Evolutionary conservation across 2,113 vertebrate species (phyloP).

Genomic region (Tauraco erythrolophus): DNA sequence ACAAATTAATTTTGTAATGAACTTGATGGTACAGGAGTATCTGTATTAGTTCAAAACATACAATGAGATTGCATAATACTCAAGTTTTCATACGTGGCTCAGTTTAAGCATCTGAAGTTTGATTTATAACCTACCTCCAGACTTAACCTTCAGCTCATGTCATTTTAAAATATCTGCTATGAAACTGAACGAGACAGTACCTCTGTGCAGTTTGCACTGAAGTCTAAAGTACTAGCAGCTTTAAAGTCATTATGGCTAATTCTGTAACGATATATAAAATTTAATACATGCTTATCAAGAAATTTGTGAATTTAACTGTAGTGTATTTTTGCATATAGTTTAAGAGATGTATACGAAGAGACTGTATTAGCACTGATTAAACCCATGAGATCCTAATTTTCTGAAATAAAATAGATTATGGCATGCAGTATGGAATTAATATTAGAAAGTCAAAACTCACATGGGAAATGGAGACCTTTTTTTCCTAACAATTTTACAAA

Average conservation of each 20-base stretch:
- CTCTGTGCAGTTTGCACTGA: neutral
- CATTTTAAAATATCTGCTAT: neutral
- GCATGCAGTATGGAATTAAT: neutral
- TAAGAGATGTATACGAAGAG: neutral
- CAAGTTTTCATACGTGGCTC: neutral
- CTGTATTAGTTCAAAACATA: neutral
- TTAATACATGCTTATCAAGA: neutral
- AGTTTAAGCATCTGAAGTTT: neutral
- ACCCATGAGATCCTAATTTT: neutral
- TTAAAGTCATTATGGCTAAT: neutral
- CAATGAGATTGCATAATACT: neutral
- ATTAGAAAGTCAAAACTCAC: neutral
- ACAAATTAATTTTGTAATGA: neutral
- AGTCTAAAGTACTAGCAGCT: neutral
- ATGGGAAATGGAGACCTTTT: neutral
- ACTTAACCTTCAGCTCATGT: neutral
- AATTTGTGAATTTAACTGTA: neutral
- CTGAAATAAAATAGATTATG: neutral
- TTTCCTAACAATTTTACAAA: neutral
- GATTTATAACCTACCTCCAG: neutral
- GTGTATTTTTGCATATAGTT: neutral
- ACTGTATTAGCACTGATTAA: neutral
- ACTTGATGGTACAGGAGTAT: accelerated
- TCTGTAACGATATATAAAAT: neutral
- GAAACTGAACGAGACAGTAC: neutral